phyloP scores from a whole-genome alignment of 2,888 invertebrate genomes.

The Nomada hirtipes region DNA sequence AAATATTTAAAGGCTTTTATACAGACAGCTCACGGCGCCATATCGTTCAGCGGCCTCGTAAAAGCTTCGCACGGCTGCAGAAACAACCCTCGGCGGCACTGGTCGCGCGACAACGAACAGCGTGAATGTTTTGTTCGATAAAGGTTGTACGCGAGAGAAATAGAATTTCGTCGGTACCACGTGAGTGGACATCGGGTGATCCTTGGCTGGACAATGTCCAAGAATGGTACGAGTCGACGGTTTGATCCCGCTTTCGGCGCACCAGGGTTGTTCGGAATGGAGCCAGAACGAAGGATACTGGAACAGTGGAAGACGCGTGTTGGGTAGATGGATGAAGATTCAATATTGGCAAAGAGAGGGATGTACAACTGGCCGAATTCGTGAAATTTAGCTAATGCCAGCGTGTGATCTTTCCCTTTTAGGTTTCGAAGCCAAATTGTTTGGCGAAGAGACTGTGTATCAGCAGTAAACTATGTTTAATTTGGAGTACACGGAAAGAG shows the following conservation, averaged over 20 bases:
- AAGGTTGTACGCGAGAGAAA: conserved; percentile 11
- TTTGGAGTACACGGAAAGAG: too few relatives aligned
- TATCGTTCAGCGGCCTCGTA: conserved; percentile 31
- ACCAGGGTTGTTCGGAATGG: background rate
- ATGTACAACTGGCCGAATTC: background rate
- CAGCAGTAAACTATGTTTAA: too few relatives aligned
- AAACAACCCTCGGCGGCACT: background rate
- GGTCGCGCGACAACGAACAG: background rate
- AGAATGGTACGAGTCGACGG: conserved; percentile 5
- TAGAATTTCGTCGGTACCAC: conserved; percentile 46
- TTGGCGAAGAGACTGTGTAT: background rate
- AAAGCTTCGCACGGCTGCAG: conserved; percentile 5
- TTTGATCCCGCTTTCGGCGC: conserved; percentile 34
- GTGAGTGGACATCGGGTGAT: conserved; percentile 35
- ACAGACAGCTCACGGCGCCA: conserved; percentile 14
- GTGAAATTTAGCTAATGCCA: conserved; percentile 1
- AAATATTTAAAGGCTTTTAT: conserved; percentile 77
- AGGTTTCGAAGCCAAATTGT: background rate
- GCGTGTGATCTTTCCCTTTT: background rate
- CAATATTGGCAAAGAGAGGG: conserved; percentile 37
- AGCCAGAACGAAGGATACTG: conserved; percentile 12
- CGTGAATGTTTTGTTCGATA: conserved; percentile 2
- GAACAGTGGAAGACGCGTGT: conserved; percentile 34
- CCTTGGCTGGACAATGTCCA: conserved; percentile 41
- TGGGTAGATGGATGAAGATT: conserved; percentile 31